These are phyloP conservation scores for Bursaphelenchus mucronatus DNA, from an alignment of 1,140 invertebrate genomes.

Conservation along the genomic window DNA sequence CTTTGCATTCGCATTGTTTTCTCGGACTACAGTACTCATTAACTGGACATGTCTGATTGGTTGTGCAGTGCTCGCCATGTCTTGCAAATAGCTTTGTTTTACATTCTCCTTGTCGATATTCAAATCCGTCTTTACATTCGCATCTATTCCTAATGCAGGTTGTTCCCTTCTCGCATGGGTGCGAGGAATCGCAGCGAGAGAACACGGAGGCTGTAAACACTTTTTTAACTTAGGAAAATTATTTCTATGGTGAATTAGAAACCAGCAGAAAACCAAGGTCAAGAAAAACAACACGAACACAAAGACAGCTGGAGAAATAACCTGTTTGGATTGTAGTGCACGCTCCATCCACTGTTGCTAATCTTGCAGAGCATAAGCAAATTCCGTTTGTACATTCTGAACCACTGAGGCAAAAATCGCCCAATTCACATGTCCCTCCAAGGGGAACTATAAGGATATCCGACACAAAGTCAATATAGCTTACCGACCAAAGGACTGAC, in stretches of 20 bases:
- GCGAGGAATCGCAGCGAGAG: too few species aligned
- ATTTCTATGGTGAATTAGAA: too few species aligned
- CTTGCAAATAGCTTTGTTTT: background rate
- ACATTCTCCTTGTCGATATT: background rate
- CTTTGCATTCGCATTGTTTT: constrained; percentile 4
- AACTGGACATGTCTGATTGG: background rate
- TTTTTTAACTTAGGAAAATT: too few species aligned
- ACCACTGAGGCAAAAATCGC: constrained; percentile 4
- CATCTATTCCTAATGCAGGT: too few species aligned
- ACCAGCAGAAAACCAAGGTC: too few species aligned
- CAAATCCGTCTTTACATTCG: too few species aligned
- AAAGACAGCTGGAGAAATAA: too few species aligned
- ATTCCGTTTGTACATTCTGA: background rate
- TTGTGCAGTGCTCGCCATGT: background rate
- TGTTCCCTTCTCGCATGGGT: too few species aligned
- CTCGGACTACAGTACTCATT: background rate
- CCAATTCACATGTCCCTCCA: background rate
- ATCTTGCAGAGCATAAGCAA: constrained; percentile 8
- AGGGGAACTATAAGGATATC: background rate
- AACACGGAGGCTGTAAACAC: too few species aligned
- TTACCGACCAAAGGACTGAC: background rate
- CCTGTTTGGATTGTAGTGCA: background rate
- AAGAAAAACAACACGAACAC: too few species aligned
- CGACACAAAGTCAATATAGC: background rate
- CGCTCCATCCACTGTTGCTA: constrained; percentile 8